These are phyloP conservation scores for Enoplosus armatus DNA, from an alignment of 2,797 vertebrate species.

Conservation along the genomic window DNA sequence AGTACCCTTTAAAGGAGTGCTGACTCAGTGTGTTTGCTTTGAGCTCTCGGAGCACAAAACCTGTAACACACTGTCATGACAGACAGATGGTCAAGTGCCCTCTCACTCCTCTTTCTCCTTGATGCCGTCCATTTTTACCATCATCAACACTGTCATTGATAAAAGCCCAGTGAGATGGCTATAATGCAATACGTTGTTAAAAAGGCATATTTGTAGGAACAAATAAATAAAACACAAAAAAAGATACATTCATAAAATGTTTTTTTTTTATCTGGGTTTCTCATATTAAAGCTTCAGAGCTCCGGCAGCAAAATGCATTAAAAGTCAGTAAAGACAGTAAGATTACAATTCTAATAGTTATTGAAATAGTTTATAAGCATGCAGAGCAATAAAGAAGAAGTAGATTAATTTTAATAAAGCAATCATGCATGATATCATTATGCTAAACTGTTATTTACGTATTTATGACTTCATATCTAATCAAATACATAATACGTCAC, in stretches of 20 bases:
- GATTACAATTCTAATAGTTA: too few relatives aligned
- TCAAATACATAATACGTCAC: neutral
- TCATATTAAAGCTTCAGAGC: too few relatives aligned
- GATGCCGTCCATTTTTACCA: neutral
- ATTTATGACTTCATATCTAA: neutral
- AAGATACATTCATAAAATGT: neutral
- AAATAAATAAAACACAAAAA: neutral
- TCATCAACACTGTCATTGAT: neutral
- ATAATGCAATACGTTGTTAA: neutral
- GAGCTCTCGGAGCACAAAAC: slow-evolving; percentile 12
- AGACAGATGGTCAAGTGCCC: slow-evolving; percentile 21
- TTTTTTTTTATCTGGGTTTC: too few relatives aligned
- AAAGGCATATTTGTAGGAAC: too few relatives aligned
- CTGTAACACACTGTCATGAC: slow-evolving; percentile 7
- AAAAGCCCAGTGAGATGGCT: neutral
- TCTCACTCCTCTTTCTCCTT: neutral
- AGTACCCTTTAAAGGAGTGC: too few relatives aligned
- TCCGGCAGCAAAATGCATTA: too few relatives aligned
- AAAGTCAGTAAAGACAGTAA: too few relatives aligned
- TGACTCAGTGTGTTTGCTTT: slow-evolving; percentile 8
- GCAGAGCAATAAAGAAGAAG: too few relatives aligned
- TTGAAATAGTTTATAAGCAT: too few relatives aligned
- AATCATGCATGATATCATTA: too few relatives aligned
- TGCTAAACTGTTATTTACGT: neutral
- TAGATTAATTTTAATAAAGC: too few relatives aligned